A percentile compares a stretch with the other conserved stretches of the same genome.
Conservation (phyloP, 2,797 vertebrate species). For the Lateolabrax maculatus region DNA sequence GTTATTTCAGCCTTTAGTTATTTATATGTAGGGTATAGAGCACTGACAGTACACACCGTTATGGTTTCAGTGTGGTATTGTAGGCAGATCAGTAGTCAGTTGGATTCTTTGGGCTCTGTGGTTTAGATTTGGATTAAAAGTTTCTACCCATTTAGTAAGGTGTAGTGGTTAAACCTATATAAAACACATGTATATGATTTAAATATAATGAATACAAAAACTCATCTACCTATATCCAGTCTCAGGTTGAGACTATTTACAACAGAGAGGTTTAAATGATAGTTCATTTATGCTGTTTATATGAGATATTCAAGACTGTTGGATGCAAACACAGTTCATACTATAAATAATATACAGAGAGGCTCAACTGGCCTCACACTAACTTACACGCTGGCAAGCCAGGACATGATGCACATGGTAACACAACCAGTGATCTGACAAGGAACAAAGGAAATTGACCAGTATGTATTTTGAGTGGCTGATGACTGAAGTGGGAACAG, state of each 20-base stretch:
- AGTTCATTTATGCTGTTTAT: too few species aligned
- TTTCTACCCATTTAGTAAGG: background rate
- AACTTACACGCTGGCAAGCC: too few species aligned
- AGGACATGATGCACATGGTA: too few species aligned
- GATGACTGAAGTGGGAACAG: too few species aligned
- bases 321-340: background rate
- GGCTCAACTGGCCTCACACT: background rate
- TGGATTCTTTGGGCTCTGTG: background rate
- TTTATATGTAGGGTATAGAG: background rate
- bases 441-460: too few species aligned
- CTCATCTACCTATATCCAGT: background rate
- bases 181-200: background rate
- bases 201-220: too few species aligned
- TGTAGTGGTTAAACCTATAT: too few species aligned
- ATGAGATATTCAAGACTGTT: background rate
- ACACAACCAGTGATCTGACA: too few species aligned
- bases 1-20: background rate
- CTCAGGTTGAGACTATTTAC: background rate
- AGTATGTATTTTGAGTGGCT: too few species aligned
- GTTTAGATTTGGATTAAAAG: background rate
- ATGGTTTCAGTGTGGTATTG: background rate
- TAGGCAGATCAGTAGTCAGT: background rate
- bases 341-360: background rate
- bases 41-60: background rate
- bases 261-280: too few species aligned